Evolutionary conservation across 2,888 invertebrate species (phyloP).

Genomic region (Heteromurus nitidus): DNA sequence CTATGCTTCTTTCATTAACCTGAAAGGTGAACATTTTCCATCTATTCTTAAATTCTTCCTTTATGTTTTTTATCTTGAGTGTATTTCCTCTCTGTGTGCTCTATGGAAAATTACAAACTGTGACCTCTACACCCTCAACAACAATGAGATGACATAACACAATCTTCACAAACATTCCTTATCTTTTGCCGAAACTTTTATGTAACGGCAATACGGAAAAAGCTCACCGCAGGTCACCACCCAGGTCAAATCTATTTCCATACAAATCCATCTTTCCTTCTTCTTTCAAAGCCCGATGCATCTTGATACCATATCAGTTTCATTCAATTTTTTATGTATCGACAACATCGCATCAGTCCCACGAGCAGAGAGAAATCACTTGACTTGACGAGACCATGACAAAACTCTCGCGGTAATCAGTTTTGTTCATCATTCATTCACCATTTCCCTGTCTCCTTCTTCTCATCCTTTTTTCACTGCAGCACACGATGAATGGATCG

Average conservation of each 20-base stretch:
- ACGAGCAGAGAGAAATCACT: neutral
- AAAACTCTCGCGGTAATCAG: slow-evolving; percentile 47
- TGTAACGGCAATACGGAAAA: neutral
- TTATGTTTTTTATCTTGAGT: too few relatives aligned
- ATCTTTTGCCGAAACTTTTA: too few relatives aligned
- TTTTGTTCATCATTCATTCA: slow-evolving; percentile 42
- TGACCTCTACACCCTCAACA: neutral
- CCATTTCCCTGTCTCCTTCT: slow-evolving; percentile 11
- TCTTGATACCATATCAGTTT: slow-evolving; percentile 35
- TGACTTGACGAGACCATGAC: slow-evolving; percentile 49
- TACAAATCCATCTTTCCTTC: too few relatives aligned
- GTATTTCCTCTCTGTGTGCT: slow-evolving; percentile 14
- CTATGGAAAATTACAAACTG: slow-evolving; percentile 23
- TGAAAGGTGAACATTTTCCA: slow-evolving; percentile 14
- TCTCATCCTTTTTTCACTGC: too few relatives aligned
- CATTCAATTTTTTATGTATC: slow-evolving; percentile 17
- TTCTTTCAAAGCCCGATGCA: too few relatives aligned
- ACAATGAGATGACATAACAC: slow-evolving; percentile 21
- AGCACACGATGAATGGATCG: too few relatives aligned
- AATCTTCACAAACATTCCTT: slow-evolving; percentile 5
- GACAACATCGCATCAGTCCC: slow-evolving; percentile 3
- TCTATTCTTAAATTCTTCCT: slow-evolving; percentile 13
- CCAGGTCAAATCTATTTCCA: slow-evolving; percentile 50
- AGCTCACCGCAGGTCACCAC: slow-evolving; percentile 49
- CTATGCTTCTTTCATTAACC: slow-evolving; percentile 39